Percentiles rank a stretch among this genome's conserved stretches.
phyloP scores from a whole-genome alignment of 2,797 vertebrate species.

The Clamator glandarius region DNA sequence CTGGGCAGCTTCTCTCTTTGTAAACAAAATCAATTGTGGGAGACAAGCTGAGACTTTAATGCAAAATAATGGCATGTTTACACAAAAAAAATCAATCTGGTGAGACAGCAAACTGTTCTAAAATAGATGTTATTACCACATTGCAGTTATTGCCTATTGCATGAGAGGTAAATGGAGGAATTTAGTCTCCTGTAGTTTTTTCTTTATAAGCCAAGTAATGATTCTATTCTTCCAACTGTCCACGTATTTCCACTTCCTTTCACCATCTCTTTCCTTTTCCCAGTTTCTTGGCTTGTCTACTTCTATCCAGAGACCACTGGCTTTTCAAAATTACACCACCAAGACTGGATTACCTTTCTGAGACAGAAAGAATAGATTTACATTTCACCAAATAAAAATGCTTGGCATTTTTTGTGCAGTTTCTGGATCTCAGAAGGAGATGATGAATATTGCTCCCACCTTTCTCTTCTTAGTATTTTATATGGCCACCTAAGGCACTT shows the following conservation, averaged over 20 bases:
- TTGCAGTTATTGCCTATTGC: conserved; percentile 20
- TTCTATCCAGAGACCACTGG: background rate
- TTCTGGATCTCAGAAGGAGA: background rate
- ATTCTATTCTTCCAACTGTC: background rate
- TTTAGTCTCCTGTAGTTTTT: background rate
- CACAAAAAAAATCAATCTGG: conserved; percentile 4
- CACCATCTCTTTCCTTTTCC: background rate
- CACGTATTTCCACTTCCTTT: background rate
- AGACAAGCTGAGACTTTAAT: conserved; percentile 30
- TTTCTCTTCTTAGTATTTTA: background rate
- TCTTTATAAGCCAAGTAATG: background rate
- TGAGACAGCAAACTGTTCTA: conserved; percentile 1
- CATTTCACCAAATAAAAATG: background rate
- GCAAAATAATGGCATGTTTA: conserved; percentile 34
- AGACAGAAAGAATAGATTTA: background rate
- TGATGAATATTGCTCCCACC: background rate
- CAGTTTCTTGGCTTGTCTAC: background rate
- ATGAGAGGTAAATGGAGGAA: conserved; percentile 3
- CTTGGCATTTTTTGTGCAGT: background rate
- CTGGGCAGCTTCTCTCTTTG: background rate
- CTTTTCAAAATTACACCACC: background rate
- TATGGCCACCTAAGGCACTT: background rate
- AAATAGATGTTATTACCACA: conserved; percentile 14
- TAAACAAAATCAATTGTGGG: conserved; percentile 37
- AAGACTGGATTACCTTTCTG: background rate